Conservation (phyloP, 2,113 vertebrate genomes). For the Mandrillus leucophaeus region DNA sequence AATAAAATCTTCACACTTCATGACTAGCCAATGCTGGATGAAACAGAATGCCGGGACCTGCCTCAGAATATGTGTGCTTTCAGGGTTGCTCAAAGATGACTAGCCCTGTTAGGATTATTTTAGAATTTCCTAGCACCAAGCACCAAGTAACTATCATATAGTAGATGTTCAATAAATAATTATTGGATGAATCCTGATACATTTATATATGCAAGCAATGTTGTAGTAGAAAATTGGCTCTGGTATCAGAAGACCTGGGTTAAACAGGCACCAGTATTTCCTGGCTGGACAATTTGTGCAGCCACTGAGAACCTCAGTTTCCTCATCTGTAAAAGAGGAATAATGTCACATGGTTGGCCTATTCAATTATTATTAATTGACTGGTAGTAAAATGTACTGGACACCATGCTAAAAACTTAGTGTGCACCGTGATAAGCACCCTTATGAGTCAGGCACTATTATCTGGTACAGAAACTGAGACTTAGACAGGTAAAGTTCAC, state of each 20-base stretch:
- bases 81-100: neutral
- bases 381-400: neutral
- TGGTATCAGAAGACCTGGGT: neutral
- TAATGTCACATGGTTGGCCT: neutral
- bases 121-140: conserved; percentile 19
- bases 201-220: neutral
- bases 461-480: conserved; percentile 4
- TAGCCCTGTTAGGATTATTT: neutral
- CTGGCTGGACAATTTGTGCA: neutral
- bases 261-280: neutral
- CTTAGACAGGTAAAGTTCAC: neutral
- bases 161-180: neutral
- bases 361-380: neutral
- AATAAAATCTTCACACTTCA: conserved; percentile 13
- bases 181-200: neutral
- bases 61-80: neutral
- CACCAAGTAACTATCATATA: neutral
- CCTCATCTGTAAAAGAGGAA: neutral
- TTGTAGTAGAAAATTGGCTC: neutral
- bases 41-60: neutral
- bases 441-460: neutral
- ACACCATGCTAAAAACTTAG: neutral
- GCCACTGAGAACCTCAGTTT: neutral
- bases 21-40: neutral
- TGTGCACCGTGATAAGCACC: neutral